Evolutionary conservation across 2,113 vertebrate species (phyloP), one percentile per base, ranked within the genome.

Genomic region (Forbesichthys agassizii): DNA sequence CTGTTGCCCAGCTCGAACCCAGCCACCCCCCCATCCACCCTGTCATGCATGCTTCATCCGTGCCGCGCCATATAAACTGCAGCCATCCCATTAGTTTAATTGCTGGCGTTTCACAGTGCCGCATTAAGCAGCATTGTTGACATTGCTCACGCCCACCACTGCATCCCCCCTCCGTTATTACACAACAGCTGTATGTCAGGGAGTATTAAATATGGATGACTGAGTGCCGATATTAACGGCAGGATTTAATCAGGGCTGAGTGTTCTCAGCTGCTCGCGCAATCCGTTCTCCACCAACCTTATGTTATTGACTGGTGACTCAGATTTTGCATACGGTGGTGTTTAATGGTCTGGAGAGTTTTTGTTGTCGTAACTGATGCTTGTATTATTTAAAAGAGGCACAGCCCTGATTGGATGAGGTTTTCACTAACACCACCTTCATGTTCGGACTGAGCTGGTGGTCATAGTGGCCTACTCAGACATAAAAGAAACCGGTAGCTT

Each of bases 231-330:
- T 79, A 80, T 83, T 83, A 85, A 77, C 3, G 56, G 63, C 81
- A 60, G 80, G 71, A 79, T 86, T 88, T 87, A 89, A 90, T 88
- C 88, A 87, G 76, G 14, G 71, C 71, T 73, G 81, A 89, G 81
- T 85, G 85, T 85, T 81, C 73, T 78, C 33, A 0, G 62, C 78
- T 64, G 66, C 66, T 56, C 52, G 47, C 47, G 33, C 70, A 20
- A 59, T 81, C 73, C 71, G 62, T 66, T 42, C 36, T 42, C 36
- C 4, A 68, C 69, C 74, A 88, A 88, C 87, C 84, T 27, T 81
- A 54, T 72, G 79, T 79, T 83, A 87, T 64, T 49, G 79, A 75
- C 74, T 60, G 79, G 75, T 81, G 69, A 74, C 71, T 64, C 48
- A 55, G 58, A 57, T 33, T 60, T 3, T n/a, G 18, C 33, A 54